phyloP scores from a whole-genome alignment of 2,113 vertebrate genomes.

The Melanostigma gelatinosum region DNA sequence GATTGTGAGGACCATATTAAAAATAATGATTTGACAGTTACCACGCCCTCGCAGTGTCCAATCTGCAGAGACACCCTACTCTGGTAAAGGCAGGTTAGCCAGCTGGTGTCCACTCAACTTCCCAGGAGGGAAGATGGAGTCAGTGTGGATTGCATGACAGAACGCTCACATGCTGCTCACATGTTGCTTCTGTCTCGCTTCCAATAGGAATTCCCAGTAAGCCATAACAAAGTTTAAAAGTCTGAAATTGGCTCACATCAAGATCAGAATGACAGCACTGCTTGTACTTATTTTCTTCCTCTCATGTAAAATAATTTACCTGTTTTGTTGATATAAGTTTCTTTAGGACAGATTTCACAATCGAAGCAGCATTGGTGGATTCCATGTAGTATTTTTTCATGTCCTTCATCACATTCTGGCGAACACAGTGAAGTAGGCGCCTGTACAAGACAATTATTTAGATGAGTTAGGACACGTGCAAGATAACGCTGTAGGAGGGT shows the following conservation, averaged over 20 bases:
- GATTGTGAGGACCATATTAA: neutral
- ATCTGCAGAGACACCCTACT: neutral
- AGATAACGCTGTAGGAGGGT: too few species aligned
- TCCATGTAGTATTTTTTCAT: too few species aligned
- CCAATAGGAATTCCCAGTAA: neutral
- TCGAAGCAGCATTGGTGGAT: too few species aligned
- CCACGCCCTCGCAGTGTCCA: neutral
- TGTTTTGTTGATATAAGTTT: too few species aligned
- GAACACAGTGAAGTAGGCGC: too few species aligned
- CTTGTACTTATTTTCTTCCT: too few species aligned
- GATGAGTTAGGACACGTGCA: too few species aligned
- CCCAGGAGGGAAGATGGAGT: neutral
- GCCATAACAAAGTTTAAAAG: neutral
- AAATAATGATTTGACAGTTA: neutral
- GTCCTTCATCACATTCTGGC: too few species aligned
- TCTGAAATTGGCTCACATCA: neutral
- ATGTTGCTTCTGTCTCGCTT: neutral
- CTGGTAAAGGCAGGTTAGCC: neutral
- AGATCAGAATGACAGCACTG: neutral
- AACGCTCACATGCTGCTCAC: neutral
- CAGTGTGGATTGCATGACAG: neutral
- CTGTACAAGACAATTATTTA: too few species aligned
- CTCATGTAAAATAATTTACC: too few species aligned
- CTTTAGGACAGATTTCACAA: too few species aligned
- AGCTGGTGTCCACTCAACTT: neutral